Evolutionary conservation across 2,888 invertebrate species (phyloP).

Genomic region (Synergus laeviventris): DNA sequence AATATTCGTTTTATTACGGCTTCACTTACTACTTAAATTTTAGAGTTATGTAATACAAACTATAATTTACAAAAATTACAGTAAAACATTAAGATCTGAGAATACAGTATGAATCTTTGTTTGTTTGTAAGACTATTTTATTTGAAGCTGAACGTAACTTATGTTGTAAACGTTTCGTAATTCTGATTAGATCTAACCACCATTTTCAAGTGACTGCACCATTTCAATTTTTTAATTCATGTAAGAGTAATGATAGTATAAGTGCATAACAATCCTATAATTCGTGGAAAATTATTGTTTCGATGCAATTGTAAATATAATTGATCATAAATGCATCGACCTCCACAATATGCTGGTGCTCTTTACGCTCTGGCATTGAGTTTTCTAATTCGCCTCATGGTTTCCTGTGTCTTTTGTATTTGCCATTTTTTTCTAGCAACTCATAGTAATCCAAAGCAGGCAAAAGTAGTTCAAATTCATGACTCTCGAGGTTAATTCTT

Average conservation of each 20-base stretch:
- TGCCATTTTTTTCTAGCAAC: not conserved
- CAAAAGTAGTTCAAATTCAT: slow-evolving; percentile 26
- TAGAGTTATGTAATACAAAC: no score
- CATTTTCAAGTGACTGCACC: not conserved
- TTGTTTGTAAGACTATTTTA: not conserved
- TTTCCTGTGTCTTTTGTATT: slow-evolving; percentile 31
- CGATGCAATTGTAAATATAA: slow-evolving; percentile 4
- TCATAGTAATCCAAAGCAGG: not conserved
- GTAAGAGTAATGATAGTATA: slow-evolving; percentile 1
- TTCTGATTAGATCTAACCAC: not conserved
- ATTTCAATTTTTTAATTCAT: not conserved
- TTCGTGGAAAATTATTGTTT: not conserved
- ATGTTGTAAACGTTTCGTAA: not conserved
- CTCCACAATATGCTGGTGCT: slow-evolving; percentile 5
- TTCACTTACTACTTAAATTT: no score
- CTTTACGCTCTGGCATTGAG: slow-evolving; percentile 13
- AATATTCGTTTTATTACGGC: no score
- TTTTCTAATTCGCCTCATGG: slow-evolving; percentile 1
- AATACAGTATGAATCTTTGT: not conserved
- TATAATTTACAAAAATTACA: no score
- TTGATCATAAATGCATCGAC: slow-evolving; percentile 20
- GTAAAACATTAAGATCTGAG: no score
- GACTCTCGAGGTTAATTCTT: not conserved
- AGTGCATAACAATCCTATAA: not conserved
- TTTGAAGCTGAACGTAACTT: not conserved